Evolutionary conservation across 2,113 vertebrate genomes (phyloP).

Genomic region (Diadophis punctatus): DNA sequence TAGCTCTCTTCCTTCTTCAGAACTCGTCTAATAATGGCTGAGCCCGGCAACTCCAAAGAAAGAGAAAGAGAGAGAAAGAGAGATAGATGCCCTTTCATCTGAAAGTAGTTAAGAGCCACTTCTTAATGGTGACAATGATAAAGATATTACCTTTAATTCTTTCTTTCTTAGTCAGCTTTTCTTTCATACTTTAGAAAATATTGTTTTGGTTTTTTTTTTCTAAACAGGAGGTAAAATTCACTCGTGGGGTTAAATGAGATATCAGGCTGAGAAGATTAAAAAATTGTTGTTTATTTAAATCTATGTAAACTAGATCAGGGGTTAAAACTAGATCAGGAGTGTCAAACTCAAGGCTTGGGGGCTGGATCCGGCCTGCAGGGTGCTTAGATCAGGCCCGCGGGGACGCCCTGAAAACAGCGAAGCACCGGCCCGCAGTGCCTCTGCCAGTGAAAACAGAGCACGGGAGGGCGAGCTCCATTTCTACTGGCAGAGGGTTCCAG

Average conservation of each 20-base stretch:
- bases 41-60: conserved; percentile 9
- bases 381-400: too few species aligned
- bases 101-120: neutral
- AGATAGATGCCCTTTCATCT: accelerated
- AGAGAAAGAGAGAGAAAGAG: neutral
- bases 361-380: too few species aligned
- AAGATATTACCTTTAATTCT: neutral
- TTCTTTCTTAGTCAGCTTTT: neutral
- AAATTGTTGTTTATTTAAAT: neutral
- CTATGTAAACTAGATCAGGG: neutral
- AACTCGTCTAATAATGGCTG: conserved; percentile 17
- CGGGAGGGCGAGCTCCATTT: too few species aligned
- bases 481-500: too few species aligned
- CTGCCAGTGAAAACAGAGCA: too few species aligned
- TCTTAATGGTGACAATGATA: neutral
- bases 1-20: conserved; percentile 48
- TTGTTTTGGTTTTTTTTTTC: neutral
- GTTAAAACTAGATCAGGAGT: too few species aligned
- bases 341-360: too few species aligned
- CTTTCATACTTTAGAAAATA: neutral
- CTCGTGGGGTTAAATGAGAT: neutral
- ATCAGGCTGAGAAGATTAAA: neutral
- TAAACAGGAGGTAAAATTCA: neutral
- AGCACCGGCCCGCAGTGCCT: too few species aligned
- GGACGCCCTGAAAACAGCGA: too few species aligned